Evolutionary conservation across 1,140 invertebrate species (phyloP).

Genomic region (Rhopalosiphum padi): DNA sequence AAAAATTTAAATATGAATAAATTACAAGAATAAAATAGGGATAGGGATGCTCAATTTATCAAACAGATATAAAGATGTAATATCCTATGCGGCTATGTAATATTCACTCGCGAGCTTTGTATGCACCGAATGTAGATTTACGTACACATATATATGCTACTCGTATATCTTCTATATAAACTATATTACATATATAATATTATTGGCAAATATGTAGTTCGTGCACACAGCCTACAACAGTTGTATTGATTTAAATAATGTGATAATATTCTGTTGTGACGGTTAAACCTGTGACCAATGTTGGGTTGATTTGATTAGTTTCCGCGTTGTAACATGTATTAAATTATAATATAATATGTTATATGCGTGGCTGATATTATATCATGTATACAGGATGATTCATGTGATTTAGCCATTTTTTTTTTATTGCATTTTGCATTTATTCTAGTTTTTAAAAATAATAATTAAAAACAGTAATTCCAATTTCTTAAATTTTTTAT

Average conservation of each 20-base stretch:
- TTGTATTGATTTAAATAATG: not conserved
- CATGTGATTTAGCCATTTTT: not conserved
- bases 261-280: not conserved
- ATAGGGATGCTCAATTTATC: no score
- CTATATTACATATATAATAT: not conserved
- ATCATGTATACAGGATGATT: not conserved
- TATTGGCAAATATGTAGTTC: not conserved
- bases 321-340: not conserved
- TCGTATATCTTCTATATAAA: not conserved
- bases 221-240: not conserved
- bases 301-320: constrained; percentile 1
- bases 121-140: no score
- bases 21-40: no score
- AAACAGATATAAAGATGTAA: no score
- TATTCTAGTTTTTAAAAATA: not conserved
- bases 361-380: not conserved
- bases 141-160: not conserved
- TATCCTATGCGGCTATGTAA: no score
- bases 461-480: no score
- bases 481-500: not conserved
- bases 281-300: not conserved
- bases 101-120: no score
- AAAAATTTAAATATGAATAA: no score
- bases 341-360: not conserved
- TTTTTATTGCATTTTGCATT: not conserved